Conservation (phyloP, 1,140 invertebrate species). For the Rhysida immarginata region DNA sequence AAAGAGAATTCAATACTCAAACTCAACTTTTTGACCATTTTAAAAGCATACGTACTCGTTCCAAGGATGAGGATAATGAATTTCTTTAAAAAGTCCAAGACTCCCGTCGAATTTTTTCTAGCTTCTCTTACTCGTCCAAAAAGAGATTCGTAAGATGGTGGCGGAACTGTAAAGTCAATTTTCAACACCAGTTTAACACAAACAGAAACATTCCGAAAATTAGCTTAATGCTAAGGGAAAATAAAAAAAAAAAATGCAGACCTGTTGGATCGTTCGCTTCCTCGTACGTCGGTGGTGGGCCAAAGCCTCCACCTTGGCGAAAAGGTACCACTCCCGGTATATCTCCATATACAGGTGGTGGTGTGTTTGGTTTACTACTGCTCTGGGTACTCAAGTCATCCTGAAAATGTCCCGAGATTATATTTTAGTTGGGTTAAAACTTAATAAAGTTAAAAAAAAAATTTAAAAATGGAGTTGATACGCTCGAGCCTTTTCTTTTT, state of each 20-base stretch:
- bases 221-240: too few species aligned
- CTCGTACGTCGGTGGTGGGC: constrained; percentile 37
- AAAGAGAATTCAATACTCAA: background rate
- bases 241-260: constrained; percentile 15
- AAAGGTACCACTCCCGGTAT: constrained; percentile 7
- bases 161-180: constrained; percentile 40
- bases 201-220: too few species aligned
- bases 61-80: constrained; percentile 42
- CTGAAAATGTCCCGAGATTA: too few species aligned
- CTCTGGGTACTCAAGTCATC: background rate
- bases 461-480: too few species aligned
- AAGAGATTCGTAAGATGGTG: constrained; percentile 49
- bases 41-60: constrained; percentile 37
- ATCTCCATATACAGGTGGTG: constrained; percentile 5
- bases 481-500: too few species aligned
- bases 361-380: background rate
- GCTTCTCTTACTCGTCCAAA: constrained; percentile 47
- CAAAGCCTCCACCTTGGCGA: background rate
- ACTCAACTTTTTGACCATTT: too few species aligned
- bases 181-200: too few species aligned
- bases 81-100: constrained; percentile 45
- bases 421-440: too few species aligned
- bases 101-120: constrained; percentile 39
- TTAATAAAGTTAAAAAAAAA: too few species aligned
- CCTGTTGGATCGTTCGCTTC: constrained; percentile 42